Conservation (phyloP, 2,113 vertebrate species). For the Chinchilla lanigera region DNA sequence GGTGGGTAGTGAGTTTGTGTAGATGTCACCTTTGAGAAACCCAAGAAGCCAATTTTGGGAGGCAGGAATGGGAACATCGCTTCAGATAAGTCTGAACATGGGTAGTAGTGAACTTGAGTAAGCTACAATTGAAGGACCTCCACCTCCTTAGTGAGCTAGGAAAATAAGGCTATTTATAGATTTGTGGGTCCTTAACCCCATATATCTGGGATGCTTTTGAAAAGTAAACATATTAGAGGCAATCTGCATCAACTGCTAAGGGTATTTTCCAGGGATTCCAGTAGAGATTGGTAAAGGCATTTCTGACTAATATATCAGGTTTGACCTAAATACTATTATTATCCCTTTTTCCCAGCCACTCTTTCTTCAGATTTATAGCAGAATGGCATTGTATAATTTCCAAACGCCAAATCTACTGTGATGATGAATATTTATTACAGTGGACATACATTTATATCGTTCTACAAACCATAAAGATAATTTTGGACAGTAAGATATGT, state of each 20-base stretch:
- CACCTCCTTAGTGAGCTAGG: neutral
- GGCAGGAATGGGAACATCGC: neutral
- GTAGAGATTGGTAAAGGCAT: neutral
- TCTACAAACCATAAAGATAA: neutral
- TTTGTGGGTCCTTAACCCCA: neutral
- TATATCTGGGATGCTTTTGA: neutral
- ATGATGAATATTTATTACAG: slow-evolving; percentile 34
- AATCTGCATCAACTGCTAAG: neutral
- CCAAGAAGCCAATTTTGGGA: neutral
- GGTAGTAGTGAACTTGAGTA: neutral
- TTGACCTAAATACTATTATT: slow-evolving; percentile 21
- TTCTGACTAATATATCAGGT: neutral
- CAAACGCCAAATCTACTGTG: slow-evolving; percentile 1
- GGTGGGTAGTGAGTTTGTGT: neutral
- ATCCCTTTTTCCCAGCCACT: neutral
- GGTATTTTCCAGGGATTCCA: neutral
- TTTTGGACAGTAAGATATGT: neutral
- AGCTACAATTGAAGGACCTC: neutral
- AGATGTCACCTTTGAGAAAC: neutral
- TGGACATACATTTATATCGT: neutral
- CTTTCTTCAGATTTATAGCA: slow-evolving; percentile 14
- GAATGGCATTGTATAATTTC: slow-evolving; percentile 19
- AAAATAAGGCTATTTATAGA: neutral
- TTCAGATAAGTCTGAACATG: neutral
- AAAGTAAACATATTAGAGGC: slow-evolving; percentile 11